Conservation (phyloP, 1,140 invertebrate species). For the Drosophila pseudoobscura region DNA sequence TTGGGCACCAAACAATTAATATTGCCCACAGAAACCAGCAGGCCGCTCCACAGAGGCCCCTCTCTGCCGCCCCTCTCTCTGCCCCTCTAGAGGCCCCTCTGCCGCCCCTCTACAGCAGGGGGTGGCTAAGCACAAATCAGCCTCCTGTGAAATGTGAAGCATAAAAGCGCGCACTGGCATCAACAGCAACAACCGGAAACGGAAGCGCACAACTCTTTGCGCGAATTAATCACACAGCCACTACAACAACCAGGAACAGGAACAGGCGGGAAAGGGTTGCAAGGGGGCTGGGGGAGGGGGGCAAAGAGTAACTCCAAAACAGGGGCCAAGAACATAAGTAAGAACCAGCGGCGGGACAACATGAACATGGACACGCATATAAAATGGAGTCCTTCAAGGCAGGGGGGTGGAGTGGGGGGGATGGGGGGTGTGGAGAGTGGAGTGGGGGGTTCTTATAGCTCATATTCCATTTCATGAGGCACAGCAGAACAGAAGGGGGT, state of each 20-base stretch:
- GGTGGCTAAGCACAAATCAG: conserved; percentile 56
- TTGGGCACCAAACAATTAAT: conserved; percentile 81
- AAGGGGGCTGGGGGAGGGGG: no score
- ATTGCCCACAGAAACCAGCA: conserved; percentile 22
- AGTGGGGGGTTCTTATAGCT: conserved; percentile 17
- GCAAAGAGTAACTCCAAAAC: conserved; percentile 6
- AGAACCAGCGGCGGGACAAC: conserved; percentile 45
- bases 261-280: neutral
- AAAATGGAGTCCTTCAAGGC: conserved; percentile 24
- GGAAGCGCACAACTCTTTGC: conserved; percentile 80
- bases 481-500: conserved; percentile 1
- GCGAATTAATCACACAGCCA: conserved; percentile 79
- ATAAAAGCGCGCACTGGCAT: conserved; percentile 58
- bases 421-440: neutral
- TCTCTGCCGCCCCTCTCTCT: no score
- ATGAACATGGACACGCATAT: conserved; percentile 52
- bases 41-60: no score
- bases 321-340: conserved; percentile 28
- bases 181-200: conserved; percentile 67
- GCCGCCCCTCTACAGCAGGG: neutral
- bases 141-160: conserved; percentile 78
- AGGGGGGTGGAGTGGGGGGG: no score
- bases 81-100: no score
- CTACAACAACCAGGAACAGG: conserved; percentile 44
- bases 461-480: conserved; percentile 31